Evolutionary conservation across 2,888 invertebrate species (phyloP), one percentile per base, ranked within the genome.

Genomic region (Drosophila lutescens): DNA sequence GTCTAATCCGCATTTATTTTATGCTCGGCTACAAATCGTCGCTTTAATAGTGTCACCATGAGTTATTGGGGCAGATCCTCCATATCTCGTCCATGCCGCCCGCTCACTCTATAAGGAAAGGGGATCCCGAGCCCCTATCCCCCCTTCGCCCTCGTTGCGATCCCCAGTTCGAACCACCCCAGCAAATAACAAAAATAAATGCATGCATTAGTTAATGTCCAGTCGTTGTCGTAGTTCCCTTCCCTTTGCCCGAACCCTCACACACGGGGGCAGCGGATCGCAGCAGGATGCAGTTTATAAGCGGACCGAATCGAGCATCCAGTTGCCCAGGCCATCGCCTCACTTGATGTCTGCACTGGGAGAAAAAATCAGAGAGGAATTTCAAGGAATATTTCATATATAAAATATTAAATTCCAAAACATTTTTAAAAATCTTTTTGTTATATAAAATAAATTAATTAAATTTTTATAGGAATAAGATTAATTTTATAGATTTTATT

Each of bases 1-100:
- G 91, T 90, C 90, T 91, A 91, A 91, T 91, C 91, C 91, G 91
- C 91, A 91, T 91, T 91, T 91, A 91, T 91, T 91, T 91, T 91
- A 91, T 91, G 91, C 90, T 86, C 89, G 83, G 90, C 91, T 91
- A 91, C 91, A 91, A 91, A 91, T 91, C 91, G 91, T 91, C 91
- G 91, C 91, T 91, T 91, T 91, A 91, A 91, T 91, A 91, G 90
- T 90, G 91, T 91, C 91, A 91, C 91, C 90, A 87, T 91, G 91
- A 91, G 83, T 91, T 91, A 91, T 91, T 90, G 80, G 86, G 81
- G 78, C 90, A 83, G 59, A 43, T 46, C 62, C 65, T 74, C 60
- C 36, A 41, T 58, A 50, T 53, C 63, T 51, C 49, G 40, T 40
- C 40, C 40, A 9, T 41, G 41, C 41, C 43, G 34, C 50, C 63